Base-by-base conservation (phyloP, 1,140 invertebrate genomes). In the Mylabris phalerata region DNA sequence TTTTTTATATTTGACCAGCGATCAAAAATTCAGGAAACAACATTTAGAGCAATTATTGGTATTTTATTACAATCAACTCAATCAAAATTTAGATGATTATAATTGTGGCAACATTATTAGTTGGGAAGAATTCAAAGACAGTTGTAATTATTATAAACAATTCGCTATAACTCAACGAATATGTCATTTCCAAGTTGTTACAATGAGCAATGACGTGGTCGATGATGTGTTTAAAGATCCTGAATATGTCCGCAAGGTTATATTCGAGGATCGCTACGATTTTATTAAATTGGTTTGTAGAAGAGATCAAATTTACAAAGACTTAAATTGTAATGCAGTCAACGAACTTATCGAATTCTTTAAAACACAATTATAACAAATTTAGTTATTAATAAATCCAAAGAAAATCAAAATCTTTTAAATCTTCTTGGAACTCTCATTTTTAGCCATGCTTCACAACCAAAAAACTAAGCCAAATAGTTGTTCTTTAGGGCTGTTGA, bases 1-100 rank as follows among this genome's bases (percentile, higher is more conserved):
- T 5, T 61, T 77, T 2, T 43, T 78, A 0, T 73, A 75, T 56
- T 48, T 76, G 0, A 70, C 67, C 39, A 65, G 70, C 0, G 66
- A 67, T 4, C 62, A 68, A 3, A 50, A 69, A 5, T 74, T 78
- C 48, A 57, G 76, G 27, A 62, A 71, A 4, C 13, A 59, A n/a
- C 54, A 75, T 45, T 71, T 74, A 54, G 51, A 38, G 7, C 46
- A 67, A 51, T 38, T 76, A 2, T 54, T 74, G 9, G 46, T 64
- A 4, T 61, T 71, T 24, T 76, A 77, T 61, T 75, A 64, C 47
- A 41, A 63, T 0, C 62, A 67, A 4, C 73, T 76, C 25, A 59
- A 48, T 0, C 51, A 70, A 3, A 56, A 54, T 38, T 27, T 75
- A 10, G 67, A 72, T 9, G 63, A 69, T 13, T 42, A 48, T 51